A percentile compares a stretch with the other conserved stretches of the same genome.
phyloP scores from a whole-genome alignment of 2,113 vertebrate genomes.

The Catagonus wagneri region DNA sequence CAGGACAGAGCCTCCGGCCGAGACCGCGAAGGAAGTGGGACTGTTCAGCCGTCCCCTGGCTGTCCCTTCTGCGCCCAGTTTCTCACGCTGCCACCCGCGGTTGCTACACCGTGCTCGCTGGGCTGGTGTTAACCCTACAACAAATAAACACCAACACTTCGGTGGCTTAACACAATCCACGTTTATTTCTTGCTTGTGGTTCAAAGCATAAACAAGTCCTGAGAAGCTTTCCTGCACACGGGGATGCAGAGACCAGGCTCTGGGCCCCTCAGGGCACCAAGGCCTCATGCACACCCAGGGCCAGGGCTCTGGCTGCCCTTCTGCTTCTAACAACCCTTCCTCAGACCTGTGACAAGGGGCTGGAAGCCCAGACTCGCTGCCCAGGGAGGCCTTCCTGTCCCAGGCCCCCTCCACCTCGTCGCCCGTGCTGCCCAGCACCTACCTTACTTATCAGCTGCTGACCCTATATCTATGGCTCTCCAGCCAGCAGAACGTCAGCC shows the following conservation, averaged over 20 bases:
- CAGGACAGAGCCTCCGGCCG: neutral
- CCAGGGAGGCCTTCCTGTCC: neutral
- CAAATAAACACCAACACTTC: neutral
- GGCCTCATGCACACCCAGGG: neutral
- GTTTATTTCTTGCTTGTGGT: neutral
- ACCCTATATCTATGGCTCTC: neutral
- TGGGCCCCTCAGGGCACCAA: rapidly evolving
- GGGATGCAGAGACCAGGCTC: neutral
- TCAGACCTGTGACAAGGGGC: neutral
- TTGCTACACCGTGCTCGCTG: neutral
- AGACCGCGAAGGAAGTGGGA: rapidly evolving
- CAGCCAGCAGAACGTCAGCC: neutral
- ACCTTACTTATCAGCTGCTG: neutral
- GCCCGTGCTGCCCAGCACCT: neutral
- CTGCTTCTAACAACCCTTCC: neutral
- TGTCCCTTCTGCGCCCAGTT: neutral
- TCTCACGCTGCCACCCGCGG: rapidly evolving
- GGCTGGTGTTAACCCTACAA: neutral
- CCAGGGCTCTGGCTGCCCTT: neutral
- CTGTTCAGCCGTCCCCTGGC: too few relatives aligned
- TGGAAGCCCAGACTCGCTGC: neutral
- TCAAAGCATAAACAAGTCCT: neutral
- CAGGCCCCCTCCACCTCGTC: neutral
- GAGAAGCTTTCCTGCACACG: neutral
- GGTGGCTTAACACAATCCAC: neutral